Percentiles rank a stretch among this genome's conserved stretches.
These are phyloP conservation scores for Siniperca undulata DNA, from an alignment of 2,797 vertebrate genomes.

Conservation along the genomic window DNA sequence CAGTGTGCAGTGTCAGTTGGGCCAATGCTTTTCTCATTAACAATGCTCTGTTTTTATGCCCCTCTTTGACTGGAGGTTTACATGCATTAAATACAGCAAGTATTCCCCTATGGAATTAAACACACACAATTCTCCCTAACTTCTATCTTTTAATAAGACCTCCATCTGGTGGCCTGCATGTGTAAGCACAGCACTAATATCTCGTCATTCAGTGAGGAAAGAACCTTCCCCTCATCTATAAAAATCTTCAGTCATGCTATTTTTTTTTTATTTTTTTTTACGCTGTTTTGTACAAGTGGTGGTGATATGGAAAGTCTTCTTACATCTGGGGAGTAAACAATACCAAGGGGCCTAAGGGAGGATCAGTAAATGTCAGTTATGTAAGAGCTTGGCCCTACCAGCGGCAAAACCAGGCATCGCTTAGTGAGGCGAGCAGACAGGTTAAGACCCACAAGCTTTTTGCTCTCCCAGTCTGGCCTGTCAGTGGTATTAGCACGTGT, in stretches of 20 bases:
- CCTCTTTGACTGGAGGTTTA: constrained; percentile 34
- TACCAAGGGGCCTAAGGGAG: not conserved
- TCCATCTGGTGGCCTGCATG: constrained; percentile 74
- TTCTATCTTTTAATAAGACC: constrained; percentile 53
- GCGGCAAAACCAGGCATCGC: constrained; percentile 36
- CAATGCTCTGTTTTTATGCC: constrained; percentile 31
- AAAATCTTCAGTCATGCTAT: not conserved
- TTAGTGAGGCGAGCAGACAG: constrained; percentile 56
- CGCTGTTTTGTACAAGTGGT: constrained; percentile 8
- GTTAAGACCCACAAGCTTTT: constrained; percentile 51
- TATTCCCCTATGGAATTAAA: constrained; percentile 32
- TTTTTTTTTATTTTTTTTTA: no score
- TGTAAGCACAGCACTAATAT: constrained; percentile 45
- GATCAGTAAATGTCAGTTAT: constrained; percentile 73
- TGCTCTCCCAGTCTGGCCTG: constrained; percentile 20
- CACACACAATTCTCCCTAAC: not conserved
- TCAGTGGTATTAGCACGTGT: constrained; percentile 1
- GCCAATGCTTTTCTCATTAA: constrained; percentile 20
- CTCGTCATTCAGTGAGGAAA: not conserved
- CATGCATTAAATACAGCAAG: constrained; percentile 44
- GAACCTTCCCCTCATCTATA: not conserved
- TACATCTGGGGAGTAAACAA: constrained; percentile 31
- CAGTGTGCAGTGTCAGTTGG: constrained; percentile 4
- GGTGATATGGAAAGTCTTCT: constrained; percentile 6
- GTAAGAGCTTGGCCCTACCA: constrained; percentile 54